Evolutionary conservation across 2,113 vertebrate species (phyloP).

Genomic region (Hepsetus odoe): DNA sequence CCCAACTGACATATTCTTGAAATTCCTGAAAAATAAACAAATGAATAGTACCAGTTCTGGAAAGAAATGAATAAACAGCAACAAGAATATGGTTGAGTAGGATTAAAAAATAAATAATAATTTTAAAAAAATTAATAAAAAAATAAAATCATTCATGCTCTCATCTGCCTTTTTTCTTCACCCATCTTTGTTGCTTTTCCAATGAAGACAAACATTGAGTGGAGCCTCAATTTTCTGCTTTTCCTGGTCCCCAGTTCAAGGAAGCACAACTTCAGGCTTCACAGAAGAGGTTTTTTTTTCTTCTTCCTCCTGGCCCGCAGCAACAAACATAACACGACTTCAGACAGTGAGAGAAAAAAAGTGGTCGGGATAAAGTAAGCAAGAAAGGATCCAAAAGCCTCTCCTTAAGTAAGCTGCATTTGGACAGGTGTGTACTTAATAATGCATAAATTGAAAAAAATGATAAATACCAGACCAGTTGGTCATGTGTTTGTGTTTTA

Average conservation of each 20-base stretch:
- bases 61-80: neutral
- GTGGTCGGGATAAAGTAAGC: constrained; percentile 15
- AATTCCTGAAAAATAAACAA: neutral
- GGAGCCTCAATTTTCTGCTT: constrained; percentile 55
- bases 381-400: constrained; percentile 6
- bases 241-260: constrained; percentile 59
- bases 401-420: constrained; percentile 10
- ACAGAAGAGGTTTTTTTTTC: constrained; percentile 58
- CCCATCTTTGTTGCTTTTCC: constrained; percentile 2
- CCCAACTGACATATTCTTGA: neutral
- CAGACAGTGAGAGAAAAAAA: constrained; percentile 9
- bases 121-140: neutral
- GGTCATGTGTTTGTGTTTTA: constrained; percentile 18
- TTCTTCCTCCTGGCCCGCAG: constrained; percentile 29
- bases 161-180: neutral
- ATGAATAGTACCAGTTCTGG: neutral
- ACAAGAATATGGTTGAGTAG: neutral
- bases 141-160: neutral
- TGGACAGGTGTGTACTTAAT: constrained; percentile 42
- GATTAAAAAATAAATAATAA: neutral
- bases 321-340: constrained; percentile 25
- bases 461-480: neutral
- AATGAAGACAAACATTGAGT: constrained; percentile 12
- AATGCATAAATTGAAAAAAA: neutral
- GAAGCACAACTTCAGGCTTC: constrained; percentile 51